Evolutionary conservation across 2,797 vertebrate species (phyloP), one percentile per base, ranked within the genome.

Genomic region (Loriculus beryllinus): DNA sequence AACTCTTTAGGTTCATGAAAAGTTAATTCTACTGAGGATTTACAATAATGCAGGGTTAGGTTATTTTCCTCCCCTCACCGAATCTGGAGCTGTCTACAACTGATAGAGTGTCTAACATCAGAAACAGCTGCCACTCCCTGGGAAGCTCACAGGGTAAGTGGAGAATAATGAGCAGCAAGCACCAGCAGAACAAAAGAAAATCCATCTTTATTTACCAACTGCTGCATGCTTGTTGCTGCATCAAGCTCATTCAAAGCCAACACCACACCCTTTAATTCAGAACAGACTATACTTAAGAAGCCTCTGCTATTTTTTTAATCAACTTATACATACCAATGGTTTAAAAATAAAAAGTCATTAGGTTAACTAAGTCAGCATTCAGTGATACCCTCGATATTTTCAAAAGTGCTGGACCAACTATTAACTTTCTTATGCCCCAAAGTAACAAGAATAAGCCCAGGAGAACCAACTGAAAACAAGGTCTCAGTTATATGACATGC

Each of bases 31-130:
- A 89, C 86, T 42, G 95, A 97, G 97, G 85, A 97, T 96, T 96
- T 93, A 96, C 92, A 97, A 96, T 92, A 97, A 95, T 85, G 94
- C 92, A 77, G 86, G 92, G 83, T 86, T 96, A 93, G 89, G 88
- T 93, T 94, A 92, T 96, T 90, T 81, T 87, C 95, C 29, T 91
- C 92, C 82, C 52, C 40, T 93, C 96, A 68, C 92, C 93, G 95
- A 97, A 98, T 97, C 97, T 98, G 98, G 98, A 98, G 98, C 98
- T 99, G 99, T 99, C 99, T 98, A 98, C 97, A 96, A 97, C 99
- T 99, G 99, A 99, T 99, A 98, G 98, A 99, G 99, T 98, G 98
- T 98, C 98, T 98, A 98, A 98, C 98, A 98, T 98, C 98, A 98
- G 95, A 98, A 98, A 98, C 99, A 99, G 99, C 98, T 99, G 99